Percentiles rank a stretch among this genome's conserved stretches.
These are phyloP conservation scores for Octopus bimaculoides DNA, from an alignment of 1,140 invertebrate species.

Conservation along the genomic window DNA sequence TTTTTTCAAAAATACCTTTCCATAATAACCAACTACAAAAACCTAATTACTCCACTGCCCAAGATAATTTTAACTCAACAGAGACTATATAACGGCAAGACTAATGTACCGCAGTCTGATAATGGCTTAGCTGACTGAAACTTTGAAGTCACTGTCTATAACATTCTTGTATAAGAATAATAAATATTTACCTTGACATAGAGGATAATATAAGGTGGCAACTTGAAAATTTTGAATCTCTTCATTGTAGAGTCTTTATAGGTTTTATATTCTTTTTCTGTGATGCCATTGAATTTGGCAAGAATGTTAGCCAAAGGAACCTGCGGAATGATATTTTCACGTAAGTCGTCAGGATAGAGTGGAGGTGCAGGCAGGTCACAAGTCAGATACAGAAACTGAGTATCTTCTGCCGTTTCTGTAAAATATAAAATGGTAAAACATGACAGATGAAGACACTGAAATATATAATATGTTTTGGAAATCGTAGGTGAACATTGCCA, in stretches of 20 bases:
- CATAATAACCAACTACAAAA: too few species aligned
- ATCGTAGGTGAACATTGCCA: too few species aligned
- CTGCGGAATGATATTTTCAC: slow-evolving; percentile 98
- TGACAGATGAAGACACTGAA: not conserved
- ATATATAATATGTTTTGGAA: too few species aligned
- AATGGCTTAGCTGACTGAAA: too few species aligned
- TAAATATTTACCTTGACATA: slow-evolving; percentile 77
- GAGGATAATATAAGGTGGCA: slow-evolving; percentile 96
- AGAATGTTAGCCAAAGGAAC: slow-evolving; percentile 91
- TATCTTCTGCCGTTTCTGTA: slow-evolving; percentile 78
- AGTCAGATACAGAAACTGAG: slow-evolving; percentile 92
- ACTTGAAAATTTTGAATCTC: slow-evolving; percentile 88
- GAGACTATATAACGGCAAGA: slow-evolving; percentile 19
- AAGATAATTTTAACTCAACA: too few species aligned
- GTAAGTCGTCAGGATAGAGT: slow-evolving; percentile 93
- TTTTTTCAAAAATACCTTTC: too few species aligned
- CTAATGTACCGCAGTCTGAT: too few species aligned
- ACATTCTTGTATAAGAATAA: too few species aligned
- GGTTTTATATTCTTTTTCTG: slow-evolving; percentile 98
- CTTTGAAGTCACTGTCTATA: too few species aligned
- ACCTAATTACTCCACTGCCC: too few species aligned
- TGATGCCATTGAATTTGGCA: slow-evolving; percentile 92
- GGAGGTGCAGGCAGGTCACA: slow-evolving; percentile 95
- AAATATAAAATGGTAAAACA: not conserved
- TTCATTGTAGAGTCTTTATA: slow-evolving; percentile 99